A percentile compares a stretch with the other conserved stretches of the same genome.
phyloP scores from a whole-genome alignment of 2,888 invertebrate genomes.

The Brachycybe producta region DNA sequence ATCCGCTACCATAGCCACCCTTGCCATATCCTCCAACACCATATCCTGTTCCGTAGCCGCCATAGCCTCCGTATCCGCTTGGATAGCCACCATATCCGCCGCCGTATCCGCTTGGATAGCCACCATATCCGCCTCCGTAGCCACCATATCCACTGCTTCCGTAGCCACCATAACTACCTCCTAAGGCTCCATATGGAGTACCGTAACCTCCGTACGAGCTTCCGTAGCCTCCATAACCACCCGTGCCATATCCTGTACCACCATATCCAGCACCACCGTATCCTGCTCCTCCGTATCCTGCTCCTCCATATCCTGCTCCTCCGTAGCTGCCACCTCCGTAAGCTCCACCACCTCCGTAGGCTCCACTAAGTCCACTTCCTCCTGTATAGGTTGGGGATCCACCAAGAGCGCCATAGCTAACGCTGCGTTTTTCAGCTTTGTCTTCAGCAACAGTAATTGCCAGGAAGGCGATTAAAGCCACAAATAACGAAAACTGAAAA shows the following conservation, averaged over 20 bases:
- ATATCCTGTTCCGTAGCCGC: slow-evolving; percentile 9
- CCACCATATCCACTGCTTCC: slow-evolving; percentile 3
- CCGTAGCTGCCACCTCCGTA: too few relatives aligned
- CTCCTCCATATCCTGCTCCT: too few relatives aligned
- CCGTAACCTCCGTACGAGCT: not conserved
- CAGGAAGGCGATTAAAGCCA: slow-evolving; percentile 6
- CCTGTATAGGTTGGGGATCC: too few relatives aligned
- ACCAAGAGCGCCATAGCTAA: too few relatives aligned
- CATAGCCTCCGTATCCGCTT: slow-evolving; percentile 3
- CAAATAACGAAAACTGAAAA: not conserved
- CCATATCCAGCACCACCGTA: not conserved
- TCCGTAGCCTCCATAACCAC: slow-evolving; percentile 2
- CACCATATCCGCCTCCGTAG: not conserved
- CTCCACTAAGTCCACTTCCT: too few relatives aligned
- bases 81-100: not conserved
- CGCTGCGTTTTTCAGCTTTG: slow-evolving; percentile 1
- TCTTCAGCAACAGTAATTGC: slow-evolving; percentile 5
- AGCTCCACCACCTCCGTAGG: too few relatives aligned
- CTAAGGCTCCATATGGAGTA: not conserved
- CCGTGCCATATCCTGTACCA: not conserved
- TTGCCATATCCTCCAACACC: slow-evolving; percentile 8
- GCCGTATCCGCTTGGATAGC: not conserved
- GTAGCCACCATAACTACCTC: slow-evolving; percentile 5
- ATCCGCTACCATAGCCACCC: slow-evolving; percentile 5
- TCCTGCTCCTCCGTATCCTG: not conserved